Conservation (phyloP, 2,113 vertebrate species). For the Scomber scombrus region DNA sequence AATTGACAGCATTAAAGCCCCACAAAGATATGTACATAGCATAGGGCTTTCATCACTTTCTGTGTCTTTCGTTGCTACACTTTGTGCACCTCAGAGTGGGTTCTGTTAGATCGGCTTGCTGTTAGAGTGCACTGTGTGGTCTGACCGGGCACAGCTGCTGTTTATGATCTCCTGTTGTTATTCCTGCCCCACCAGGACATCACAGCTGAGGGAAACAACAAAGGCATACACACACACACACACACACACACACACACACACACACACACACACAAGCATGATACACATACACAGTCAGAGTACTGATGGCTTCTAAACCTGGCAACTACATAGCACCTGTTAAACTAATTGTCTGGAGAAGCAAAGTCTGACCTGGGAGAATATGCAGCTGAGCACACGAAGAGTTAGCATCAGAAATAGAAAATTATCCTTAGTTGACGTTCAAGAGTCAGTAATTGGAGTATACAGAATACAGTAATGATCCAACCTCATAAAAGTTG, state of each 20-base stretch:
- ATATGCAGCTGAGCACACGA: neutral
- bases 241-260: neutral
- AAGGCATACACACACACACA: conserved; percentile 33
- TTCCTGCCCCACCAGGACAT: conserved; percentile 66
- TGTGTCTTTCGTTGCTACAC: conserved; percentile 26
- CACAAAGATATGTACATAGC: neutral
- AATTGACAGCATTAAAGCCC: neutral
- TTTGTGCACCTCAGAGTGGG: conserved; percentile 28
- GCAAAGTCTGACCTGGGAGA: neutral
- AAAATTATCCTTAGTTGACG: no score
- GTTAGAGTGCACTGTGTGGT: conserved; percentile 53
- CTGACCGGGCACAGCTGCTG: conserved; percentile 76
- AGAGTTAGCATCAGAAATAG: neutral
- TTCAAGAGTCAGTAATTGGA: no score
- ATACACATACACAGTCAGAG: conserved; percentile 1
- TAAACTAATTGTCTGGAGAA: conserved; percentile 16
- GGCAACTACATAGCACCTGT: conserved; percentile 16
- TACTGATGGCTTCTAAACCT: conserved; percentile 23
- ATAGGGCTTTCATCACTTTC: conserved; percentile 46
- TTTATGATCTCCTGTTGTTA: conserved; percentile 78
- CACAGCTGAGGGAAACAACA: conserved; percentile 67
- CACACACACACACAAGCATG: conserved; percentile 3
- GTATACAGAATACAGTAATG: neutral
- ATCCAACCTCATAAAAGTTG: neutral
- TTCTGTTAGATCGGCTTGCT: conserved; percentile 25